Evolutionary conservation across 2,888 invertebrate species (phyloP), one percentile per base, ranked within the genome.

Genomic region (Clunio marinus): DNA sequence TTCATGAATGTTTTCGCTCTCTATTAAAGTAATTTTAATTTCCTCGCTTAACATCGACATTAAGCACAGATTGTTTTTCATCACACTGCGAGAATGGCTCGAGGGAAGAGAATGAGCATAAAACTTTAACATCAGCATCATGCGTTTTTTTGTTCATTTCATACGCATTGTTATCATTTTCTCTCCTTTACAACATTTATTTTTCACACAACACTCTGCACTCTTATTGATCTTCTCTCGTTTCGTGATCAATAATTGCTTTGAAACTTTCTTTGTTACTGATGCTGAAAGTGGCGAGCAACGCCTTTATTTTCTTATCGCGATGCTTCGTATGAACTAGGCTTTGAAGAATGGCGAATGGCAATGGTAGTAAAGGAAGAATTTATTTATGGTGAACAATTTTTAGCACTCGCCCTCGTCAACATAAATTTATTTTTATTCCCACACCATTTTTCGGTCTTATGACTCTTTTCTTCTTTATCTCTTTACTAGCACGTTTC

Each of bases 401-500:
- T n/a, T n/a, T n/a, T n/a, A n/a, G n/a, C n/a, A n/a, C n/a, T n/a
- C n/a, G n/a, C n/a, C n/a, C n/a, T n/a, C n/a, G n/a, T n/a, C 32
- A 10, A 32, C 4, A 32, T 32, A 4, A 10, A 4, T 32, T 7
- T 32, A 32, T 32, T 32, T 32, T 32, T 7, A 7, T 32, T 32
- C 10, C 32, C 32, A n/a, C n/a, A n/a, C 10, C 41, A 41, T n/a
- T 20, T 7, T 45, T 51, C 51, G 24, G 57, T n/a, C 27, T 57
- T 3, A 57, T 24, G 13, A 25, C 13, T 58, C 13, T 58, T 27
- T n/a, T n/a, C 1, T 5, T 27, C 17, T 55, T 58, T 58, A 58
- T 58, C 57, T 58, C 2, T 27, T 27, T 27, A 58, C 57, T 58
- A 27, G 27, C 57, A 58, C 57, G 57, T 58, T 27, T 58, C 27